Base-by-base conservation (phyloP, 53 echinoderm and acorn worm species). In the Temnopleurus reevesii region DNA sequence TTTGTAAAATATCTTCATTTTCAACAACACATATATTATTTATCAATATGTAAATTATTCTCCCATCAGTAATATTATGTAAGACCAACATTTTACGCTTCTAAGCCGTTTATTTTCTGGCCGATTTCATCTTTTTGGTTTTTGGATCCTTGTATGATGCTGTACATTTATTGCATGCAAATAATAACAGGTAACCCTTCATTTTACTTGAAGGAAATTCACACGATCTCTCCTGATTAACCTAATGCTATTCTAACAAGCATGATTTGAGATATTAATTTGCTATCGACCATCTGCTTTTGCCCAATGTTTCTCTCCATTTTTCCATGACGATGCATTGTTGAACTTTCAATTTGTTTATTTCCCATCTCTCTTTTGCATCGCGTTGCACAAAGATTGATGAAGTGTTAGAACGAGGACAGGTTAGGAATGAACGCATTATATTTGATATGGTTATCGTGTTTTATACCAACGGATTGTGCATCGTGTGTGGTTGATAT, bases 311-410 rank as follows among this genome's bases (percentile, higher is more conserved):
- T 38, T 71, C 71, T 71, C 71, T 71, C 38, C 7, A 41, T 27
- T 41, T 41, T 21, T 71, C 41, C 43, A 71, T 71, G 71, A 71
- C 41, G 30, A 21, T 71, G 71, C 71, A 41, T 38, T 41, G 71
- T 71, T 71, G n/a, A 21, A 38, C 41, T 71, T 41, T 71, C 71
- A 71, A 4, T n/a, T 41, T 71, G 36, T 71, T 56, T 83, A 36
- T 54, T 51, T 83, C 35, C 23, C 55, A 56, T 83, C 51, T 83
- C 23, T 55, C 51, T 71, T 44, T 36, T 83, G 83, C 80, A 47
- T 49, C 28, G 71, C 83, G 55, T 56, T 83, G 55, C 83, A 83
- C 83, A 83, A 83, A 83, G 83, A 83, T 83, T 83, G 83, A 35
- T 55, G 83, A 83, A 49, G 47, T 55, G 55, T 55, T 83, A 54